Conservation (phyloP, 2,113 vertebrate genomes). For the Marcusenius ussheri region DNA sequence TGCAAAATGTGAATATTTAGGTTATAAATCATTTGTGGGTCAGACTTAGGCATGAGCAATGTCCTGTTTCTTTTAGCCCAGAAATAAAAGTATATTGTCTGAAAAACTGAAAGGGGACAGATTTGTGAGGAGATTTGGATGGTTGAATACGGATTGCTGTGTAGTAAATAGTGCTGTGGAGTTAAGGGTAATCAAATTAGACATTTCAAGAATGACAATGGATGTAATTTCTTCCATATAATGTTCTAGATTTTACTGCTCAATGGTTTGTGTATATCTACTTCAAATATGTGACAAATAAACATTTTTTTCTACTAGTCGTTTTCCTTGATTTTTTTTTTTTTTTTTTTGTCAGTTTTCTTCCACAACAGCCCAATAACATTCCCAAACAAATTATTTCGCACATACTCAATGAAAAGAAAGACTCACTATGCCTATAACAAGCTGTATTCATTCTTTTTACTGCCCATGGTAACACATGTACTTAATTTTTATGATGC, state of each 20-base stretch:
- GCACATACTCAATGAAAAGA: background rate
- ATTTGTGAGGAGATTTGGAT: background rate
- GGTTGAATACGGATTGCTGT: background rate
- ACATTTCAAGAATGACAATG: background rate
- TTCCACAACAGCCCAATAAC: background rate
- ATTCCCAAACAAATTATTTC: background rate
- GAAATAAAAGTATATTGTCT: background rate
- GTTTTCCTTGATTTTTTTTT: background rate
- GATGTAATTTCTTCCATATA: background rate
- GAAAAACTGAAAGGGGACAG: background rate
- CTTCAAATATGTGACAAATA: slow-evolving; percentile 13
- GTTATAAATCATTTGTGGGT: background rate
- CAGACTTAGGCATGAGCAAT: background rate
- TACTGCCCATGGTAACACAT: background rate
- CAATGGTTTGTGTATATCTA: slow-evolving; percentile 15
- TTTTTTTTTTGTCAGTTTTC: background rate
- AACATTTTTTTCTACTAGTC: background rate
- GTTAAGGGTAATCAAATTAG: background rate
- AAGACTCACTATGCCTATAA: background rate
- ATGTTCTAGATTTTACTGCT: slow-evolving; percentile 6
- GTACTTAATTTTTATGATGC: background rate
- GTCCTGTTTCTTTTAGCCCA: background rate
- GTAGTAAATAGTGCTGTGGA: background rate
- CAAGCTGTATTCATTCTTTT: background rate
- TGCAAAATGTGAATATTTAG: background rate